Conservation (phyloP, 2,888 invertebrate genomes). For the Melipona bicolor region DNA sequence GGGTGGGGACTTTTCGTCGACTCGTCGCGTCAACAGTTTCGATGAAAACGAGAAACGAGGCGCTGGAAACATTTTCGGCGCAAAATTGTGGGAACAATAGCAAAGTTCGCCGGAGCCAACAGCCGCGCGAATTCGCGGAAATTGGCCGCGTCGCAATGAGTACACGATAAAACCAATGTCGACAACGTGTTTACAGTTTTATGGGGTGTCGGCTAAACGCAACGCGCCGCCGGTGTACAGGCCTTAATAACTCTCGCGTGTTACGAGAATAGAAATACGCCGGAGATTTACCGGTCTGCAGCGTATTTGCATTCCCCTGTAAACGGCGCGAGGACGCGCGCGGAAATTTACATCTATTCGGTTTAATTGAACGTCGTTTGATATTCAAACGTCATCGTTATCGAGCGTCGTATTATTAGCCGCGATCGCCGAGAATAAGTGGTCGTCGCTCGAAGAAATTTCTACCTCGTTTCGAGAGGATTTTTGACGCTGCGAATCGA, state of each 20-base stretch:
- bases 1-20: no score
- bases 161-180: conserved; percentile 70
- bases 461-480: no score
- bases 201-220: conserved; percentile 67
- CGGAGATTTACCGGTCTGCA: conserved; percentile 44
- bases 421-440: no score
- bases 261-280: conserved; percentile 59
- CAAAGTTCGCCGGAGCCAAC: conserved; percentile 24
- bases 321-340: background rate
- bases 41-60: no score
- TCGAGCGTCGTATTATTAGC: no score
- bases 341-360: conserved; percentile 30
- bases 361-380: conserved; percentile 40
- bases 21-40: no score
- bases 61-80: no score
- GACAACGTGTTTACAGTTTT: conserved; percentile 70
- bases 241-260: conserved; percentile 63
- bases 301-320: conserved; percentile 41
- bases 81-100: background rate
- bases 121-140: conserved; percentile 49
- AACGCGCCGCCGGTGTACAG: conserved; percentile 37
- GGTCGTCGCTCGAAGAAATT: no score
- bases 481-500: no score
- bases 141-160: conserved; percentile 49
- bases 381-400: background rate